phyloP scores from a whole-genome alignment of 2,888 invertebrate species.

The Oligia latruncula region DNA sequence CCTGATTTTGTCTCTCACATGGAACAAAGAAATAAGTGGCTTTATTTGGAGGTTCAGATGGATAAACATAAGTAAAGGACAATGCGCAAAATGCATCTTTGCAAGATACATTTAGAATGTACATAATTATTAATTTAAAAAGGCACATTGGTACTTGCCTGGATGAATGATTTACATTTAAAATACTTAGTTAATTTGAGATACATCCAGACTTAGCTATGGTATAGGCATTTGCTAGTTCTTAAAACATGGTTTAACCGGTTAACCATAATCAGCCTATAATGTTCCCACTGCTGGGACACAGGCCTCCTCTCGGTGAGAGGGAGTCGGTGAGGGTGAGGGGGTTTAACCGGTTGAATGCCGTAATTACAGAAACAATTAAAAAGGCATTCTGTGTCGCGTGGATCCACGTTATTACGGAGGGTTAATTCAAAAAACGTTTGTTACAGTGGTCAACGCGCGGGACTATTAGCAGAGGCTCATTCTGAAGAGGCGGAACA shows the following conservation, averaged over 20 bases:
- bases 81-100: neutral
- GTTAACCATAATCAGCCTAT: too few relatives aligned
- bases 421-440: neutral
- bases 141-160: neutral
- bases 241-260: neutral
- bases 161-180: neutral
- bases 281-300: too few relatives aligned
- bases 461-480: slow-evolving; percentile 97
- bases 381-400: neutral
- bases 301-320: too few relatives aligned
- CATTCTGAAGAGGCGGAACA: slow-evolving; percentile 97
- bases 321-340: too few relatives aligned
- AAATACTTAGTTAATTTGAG: neutral
- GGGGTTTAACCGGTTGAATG: neutral
- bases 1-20: neutral
- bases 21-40: neutral
- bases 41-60: neutral
- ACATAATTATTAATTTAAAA: neutral
- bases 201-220: neutral
- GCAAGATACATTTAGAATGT: neutral
- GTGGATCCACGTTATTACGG: neutral
- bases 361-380: neutral
- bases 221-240: neutral
- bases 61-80: neutral
- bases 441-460: slow-evolving; percentile 95